phyloP scores from a whole-genome alignment of 2,888 invertebrate species.

The Xylota sylvarum region DNA sequence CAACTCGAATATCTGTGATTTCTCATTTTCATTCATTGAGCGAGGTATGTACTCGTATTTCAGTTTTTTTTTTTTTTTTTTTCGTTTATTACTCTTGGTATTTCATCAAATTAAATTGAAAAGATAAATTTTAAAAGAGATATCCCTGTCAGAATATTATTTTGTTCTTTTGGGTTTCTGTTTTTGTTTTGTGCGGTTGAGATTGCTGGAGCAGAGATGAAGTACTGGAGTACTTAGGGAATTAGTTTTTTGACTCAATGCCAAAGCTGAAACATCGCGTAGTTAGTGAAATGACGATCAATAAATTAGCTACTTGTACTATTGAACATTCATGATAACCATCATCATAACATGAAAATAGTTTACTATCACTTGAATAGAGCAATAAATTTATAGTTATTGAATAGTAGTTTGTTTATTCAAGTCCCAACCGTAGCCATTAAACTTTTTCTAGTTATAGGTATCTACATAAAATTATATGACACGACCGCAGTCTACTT shows the following conservation, averaged over 20 bases:
- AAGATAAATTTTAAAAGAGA: conserved; percentile 35
- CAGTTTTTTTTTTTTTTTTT: conserved; percentile 16
- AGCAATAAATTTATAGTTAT: too few relatives aligned
- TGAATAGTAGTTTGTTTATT: too few relatives aligned
- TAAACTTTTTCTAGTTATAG: too few relatives aligned
- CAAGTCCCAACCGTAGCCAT: too few relatives aligned
- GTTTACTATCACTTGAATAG: too few relatives aligned
- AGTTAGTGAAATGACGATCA: not conserved
- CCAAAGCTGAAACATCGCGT: not conserved
- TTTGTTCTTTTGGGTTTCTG: not conserved
- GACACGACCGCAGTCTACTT: too few relatives aligned
- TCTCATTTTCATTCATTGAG: conserved; percentile 50
- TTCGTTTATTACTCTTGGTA: conserved; percentile 26
- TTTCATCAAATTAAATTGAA: conserved; percentile 55
- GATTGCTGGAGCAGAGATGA: conserved; percentile 15
- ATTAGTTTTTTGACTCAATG: conserved; percentile 37
- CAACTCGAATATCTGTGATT: conserved; percentile 33
- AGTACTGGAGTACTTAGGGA: conserved; percentile 35
- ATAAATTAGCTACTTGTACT: too few relatives aligned
- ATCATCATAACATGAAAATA: too few relatives aligned
- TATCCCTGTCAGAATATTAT: conserved; percentile 20
- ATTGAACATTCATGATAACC: too few relatives aligned
- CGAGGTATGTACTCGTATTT: too few relatives aligned
- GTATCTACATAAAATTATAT: too few relatives aligned
- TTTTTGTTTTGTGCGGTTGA: conserved; percentile 5